These are phyloP conservation scores for Gallinago stenura DNA, from an alignment of 2,797 vertebrate species.

Conservation along the genomic window DNA sequence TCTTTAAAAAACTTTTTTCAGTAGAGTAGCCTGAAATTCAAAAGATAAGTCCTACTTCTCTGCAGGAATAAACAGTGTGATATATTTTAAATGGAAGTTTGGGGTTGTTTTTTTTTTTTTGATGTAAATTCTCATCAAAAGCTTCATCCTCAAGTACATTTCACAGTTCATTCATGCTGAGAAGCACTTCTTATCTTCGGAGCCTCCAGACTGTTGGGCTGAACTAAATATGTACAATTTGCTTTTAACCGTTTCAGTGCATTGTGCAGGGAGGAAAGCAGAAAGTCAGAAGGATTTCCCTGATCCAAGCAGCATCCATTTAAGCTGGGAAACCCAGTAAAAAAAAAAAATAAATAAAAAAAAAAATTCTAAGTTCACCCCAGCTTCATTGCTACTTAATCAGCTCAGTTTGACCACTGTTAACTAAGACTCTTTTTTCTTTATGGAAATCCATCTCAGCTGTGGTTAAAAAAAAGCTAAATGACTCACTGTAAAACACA, in stretches of 20 bases:
- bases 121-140: neutral
- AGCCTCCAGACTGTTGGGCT: neutral
- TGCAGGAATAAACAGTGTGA: neutral
- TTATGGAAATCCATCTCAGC: neutral
- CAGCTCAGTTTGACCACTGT: neutral
- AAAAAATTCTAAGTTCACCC: neutral
- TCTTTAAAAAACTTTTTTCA: neutral
- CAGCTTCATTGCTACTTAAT: neutral
- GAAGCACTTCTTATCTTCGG: neutral
- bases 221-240: neutral
- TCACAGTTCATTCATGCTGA: neutral
- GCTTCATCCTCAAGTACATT: neutral
- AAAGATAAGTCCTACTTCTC: neutral
- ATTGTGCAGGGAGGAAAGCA: neutral
- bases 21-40: neutral
- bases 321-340: neutral
- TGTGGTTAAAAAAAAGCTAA: neutral
- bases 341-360: neutral
- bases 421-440: neutral
- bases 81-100: neutral
- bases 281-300: neutral
- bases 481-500: neutral
- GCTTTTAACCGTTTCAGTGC: neutral
- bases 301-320: neutral
- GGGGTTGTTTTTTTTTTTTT: neutral